Evolutionary conservation across 2,113 vertebrate species (phyloP), one percentile per base, ranked within the genome.

Genomic region (Oostethus manadensis): DNA sequence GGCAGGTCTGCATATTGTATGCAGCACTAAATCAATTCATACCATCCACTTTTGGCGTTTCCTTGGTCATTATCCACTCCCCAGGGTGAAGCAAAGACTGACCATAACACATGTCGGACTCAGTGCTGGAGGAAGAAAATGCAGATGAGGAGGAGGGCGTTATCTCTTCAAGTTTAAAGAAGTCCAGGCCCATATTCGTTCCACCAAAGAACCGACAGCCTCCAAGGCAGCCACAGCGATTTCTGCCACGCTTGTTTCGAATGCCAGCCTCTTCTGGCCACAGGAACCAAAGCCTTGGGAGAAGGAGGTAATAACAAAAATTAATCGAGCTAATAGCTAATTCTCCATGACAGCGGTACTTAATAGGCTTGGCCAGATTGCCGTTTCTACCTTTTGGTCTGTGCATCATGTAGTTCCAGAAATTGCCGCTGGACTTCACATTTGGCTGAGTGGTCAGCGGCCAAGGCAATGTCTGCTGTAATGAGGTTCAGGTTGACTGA

Each of bases 131-230:
- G 64, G 88, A 92, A 47, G 93, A 94, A 73, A 94, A 94, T 14
- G 93, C 95, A 21, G 96, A 95, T 43, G 93, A 94, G 71, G 94
- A 95, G 1, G 95, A 97, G 6, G 96, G 94, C 0, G 93, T 97
- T 66, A 95, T 82, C 56, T 98, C 96, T 23, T 98, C 96, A 4
- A 97, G 87, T 46, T 80, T 93, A 86, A 99, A 98, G 85, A 94
- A 98, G 71, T 98, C 95, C 51, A 97, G 72, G 44, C 93, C 93
- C 48, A 90, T 88, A 59, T 89, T 81, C 0, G 91, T 94, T n/a
- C 95, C 94, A 7, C 93, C 95, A 0, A 96, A 99, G 81, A 99
- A 99, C 18, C 93, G 85, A 72, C 97, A 99, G 60, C 97, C 97
- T 40, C 96, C 96, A 0, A 99, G 93, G 74, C 96, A 99, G 58